Evolutionary conservation across 1,140 invertebrate genomes (phyloP), one percentile per base, ranked within the genome.

Genomic region (Lordiphosa mommai): DNA sequence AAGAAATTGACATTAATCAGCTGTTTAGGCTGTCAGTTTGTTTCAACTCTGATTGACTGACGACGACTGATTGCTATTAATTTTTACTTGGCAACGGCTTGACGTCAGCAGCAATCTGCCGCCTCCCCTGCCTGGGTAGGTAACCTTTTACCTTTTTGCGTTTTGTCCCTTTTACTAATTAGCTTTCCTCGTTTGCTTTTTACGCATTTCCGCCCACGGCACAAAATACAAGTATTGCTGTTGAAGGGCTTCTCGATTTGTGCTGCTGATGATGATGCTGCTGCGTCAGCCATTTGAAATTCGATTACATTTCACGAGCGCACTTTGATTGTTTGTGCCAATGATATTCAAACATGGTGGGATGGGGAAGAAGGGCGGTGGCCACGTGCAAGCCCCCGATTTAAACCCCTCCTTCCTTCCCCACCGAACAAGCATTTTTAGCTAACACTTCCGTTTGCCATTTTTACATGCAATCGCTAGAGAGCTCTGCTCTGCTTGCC

Each of bases 401-500:
- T 23, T 9, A 1, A 23, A 3, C 6, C 6, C 10, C 8, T 34
- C 23, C 4, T 17, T n/a, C 30, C 12, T 9, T 7, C 43, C 23
- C 29, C 43, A 12, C 13, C 34, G 13, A 23, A 12, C 16, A 10
- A 30, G 58, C 44, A 72, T 61, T 68, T 66, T 58, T 43, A 20
- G 56, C 67, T 72, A 72, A 77, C 57, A 77, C 61, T 72, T 77
- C 72, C 72, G 72, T 51, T 77, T 56, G 72, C 52, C 72, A 60
- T 47, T 55, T 61, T 67, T 51, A 77, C 72, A 72, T 72, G 69
- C 60, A 74, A 74, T 53, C 50, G 47, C 37, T 20, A 12, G 36
- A 36, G 7, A 51, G 49, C 36, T 63, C 52, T 58, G 49, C 36
- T 63, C 52, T 58, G 63, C 68, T 68, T 63, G 58, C 68, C 44